Base-by-base conservation (phyloP, 2,797 vertebrate species). In the Ctenochaetus hawaiiensis region DNA sequence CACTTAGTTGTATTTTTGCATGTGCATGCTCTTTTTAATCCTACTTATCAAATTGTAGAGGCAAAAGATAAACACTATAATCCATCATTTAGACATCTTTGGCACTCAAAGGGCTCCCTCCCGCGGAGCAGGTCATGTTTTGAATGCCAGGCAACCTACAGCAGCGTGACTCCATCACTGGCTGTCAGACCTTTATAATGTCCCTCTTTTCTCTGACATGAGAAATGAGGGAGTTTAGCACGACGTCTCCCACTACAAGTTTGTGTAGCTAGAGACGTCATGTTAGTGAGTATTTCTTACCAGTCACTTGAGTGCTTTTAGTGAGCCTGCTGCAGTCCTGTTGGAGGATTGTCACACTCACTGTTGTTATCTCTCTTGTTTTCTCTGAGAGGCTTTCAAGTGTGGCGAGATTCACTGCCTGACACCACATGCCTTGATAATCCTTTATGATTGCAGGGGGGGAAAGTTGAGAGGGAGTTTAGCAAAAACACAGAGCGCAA, bases 31-130 rank as follows among this genome's bases (percentile, higher is more conserved):
- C 41, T 58, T 76, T 16, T 61, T 41, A 62, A 83, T 76, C 72
- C 48, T 23, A 30, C 82, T 83, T 61, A 43, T 89, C 59, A 81
- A 61, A 70, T 51, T 43, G 43, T 34, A 47, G 48, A 74, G 16
- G 20, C 22, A 73, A 52, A 78, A n/a, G 67, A 68, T 81, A 82
- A 89, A 82, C 78, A 64, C 59, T 52, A 58, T 20, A 65, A 84
- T 89, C 72, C 76, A 80, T 90, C 69, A 78, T 48, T 71, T 52
- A 70, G 79, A 82, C 70, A 80, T 75, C 43, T 81, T 73, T 88
- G 87, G 87, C 82, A 64, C 66, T 56, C 18, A 54, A 16, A 71
- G 67, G 23, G 26, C 37, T 87, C 39, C 62, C 73, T 78, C 78
- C 80, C 64, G 39, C 20, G 44, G 49, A 34, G 47, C 37, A 68